Evolutionary conservation across 2,113 vertebrate genomes (phyloP).

Genomic region (Neodon shergylaensis): DNA sequence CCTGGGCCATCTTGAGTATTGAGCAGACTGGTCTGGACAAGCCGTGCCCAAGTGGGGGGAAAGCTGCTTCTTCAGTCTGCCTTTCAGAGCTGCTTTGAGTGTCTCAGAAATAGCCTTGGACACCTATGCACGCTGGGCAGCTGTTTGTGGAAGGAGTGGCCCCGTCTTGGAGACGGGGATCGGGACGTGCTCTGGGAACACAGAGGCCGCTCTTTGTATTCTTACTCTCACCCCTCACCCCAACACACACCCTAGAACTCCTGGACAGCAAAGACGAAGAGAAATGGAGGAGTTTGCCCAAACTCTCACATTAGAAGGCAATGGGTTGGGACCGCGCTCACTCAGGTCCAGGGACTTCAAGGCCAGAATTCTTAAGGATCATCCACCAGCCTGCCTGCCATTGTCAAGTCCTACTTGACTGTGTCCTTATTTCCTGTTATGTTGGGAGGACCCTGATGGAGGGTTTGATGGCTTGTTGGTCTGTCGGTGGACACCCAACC

Average conservation of each 20-base stretch:
- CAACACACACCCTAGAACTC: not conserved
- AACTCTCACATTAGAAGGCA: not conserved
- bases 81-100: not conserved
- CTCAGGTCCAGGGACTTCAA: not conserved
- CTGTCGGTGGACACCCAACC: not conserved
- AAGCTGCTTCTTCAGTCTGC: fast-evolving
- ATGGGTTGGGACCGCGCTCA: not conserved
- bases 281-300: not conserved
- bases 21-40: not conserved
- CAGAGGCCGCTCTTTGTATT: not conserved
- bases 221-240: not conserved
- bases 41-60: not conserved
- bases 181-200: not conserved
- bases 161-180: not conserved
- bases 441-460: not conserved
- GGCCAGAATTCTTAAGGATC: not conserved
- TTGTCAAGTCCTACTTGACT: not conserved
- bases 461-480: not conserved
- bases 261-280: not conserved
- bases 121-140: fast-evolving
- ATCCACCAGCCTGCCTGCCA: not conserved
- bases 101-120: not conserved
- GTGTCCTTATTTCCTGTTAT: not conserved
- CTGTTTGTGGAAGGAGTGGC: not conserved
- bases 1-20: not conserved